A percentile compares a stretch with the other conserved stretches of the same genome.
Evolutionary conservation across 2,888 invertebrate genomes (phyloP).

Genomic region (Torymus tubicola): DNA sequence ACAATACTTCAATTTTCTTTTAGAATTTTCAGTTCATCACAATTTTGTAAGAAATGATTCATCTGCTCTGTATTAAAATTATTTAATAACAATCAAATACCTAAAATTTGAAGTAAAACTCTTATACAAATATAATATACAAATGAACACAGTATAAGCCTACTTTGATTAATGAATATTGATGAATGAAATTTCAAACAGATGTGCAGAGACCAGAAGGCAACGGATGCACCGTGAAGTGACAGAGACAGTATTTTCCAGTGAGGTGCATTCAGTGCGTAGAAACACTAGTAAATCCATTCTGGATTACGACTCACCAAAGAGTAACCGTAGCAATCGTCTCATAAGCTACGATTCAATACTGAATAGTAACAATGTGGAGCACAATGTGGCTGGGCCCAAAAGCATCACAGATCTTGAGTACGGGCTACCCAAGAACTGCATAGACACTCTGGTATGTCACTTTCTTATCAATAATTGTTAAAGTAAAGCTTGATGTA

Average conservation of each 20-base stretch:
- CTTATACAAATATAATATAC: too few species aligned
- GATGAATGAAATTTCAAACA: slow-evolving; percentile 60
- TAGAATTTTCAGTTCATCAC: too few species aligned
- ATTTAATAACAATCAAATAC: too few species aligned
- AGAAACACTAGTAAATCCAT: slow-evolving; percentile 76
- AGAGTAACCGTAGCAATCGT: slow-evolving; percentile 70
- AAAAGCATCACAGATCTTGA: slow-evolving; percentile 75
- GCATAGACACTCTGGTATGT: slow-evolving; percentile 70
- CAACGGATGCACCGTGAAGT: slow-evolving; percentile 78
- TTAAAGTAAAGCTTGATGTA: background rate
- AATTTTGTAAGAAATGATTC: too few species aligned
- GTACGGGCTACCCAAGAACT: slow-evolving; percentile 73
- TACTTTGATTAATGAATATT: slow-evolving; percentile 3
- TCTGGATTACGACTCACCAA: slow-evolving; percentile 74
- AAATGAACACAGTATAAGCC: too few species aligned
- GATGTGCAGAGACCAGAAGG: slow-evolving; percentile 75
- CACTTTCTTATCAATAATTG: background rate
- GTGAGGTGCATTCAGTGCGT: slow-evolving; percentile 80
- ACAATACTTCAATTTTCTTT: too few species aligned
- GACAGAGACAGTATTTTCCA: slow-evolving; percentile 81
- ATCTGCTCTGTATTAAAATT: too few species aligned
- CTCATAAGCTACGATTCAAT: slow-evolving; percentile 74
- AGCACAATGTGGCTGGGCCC: slow-evolving; percentile 69
- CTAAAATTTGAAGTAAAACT: too few species aligned
- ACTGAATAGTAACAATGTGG: slow-evolving; percentile 75